Evolutionary conservation across 2,113 vertebrate genomes (phyloP).

Genomic region (Carettochelys insculpta): DNA sequence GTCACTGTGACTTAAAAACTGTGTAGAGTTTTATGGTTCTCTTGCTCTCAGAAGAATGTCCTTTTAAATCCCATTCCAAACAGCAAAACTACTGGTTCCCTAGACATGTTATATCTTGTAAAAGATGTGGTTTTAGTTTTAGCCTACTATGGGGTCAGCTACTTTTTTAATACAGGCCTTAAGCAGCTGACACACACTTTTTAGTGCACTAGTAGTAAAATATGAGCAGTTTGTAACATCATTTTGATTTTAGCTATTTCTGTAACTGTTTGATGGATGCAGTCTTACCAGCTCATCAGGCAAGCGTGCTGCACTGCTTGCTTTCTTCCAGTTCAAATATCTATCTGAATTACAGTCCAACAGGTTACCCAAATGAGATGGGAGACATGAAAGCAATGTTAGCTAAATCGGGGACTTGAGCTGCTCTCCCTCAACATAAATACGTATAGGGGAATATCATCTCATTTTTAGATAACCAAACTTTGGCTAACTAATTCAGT

Average conservation of each 20-base stretch:
- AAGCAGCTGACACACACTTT: rapidly evolving
- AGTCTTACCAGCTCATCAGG: neutral
- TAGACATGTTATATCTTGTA: neutral
- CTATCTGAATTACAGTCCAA: neutral
- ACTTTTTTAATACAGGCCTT: rapidly evolving
- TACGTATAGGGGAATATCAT: rapidly evolving
- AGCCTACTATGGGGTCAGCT: neutral
- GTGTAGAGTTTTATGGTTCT: neutral
- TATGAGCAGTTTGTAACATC: neutral
- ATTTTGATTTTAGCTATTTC: rapidly evolving
- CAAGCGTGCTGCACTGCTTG: neutral
- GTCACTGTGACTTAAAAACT: rapidly evolving
- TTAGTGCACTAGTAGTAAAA: rapidly evolving
- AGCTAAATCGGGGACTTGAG: rapidly evolving
- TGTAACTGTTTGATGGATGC: neutral
- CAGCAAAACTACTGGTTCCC: neutral
- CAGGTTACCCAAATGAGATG: rapidly evolving
- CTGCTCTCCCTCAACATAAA: neutral
- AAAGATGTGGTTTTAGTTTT: neutral
- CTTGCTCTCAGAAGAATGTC: neutral
- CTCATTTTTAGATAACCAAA: neutral
- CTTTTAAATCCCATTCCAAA: rapidly evolving
- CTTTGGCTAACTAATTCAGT: neutral
- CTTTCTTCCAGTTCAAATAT: neutral
- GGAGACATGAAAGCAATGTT: rapidly evolving